phyloP scores from a whole-genome alignment of 2,888 invertebrate species.

The Idaea dimidiata region DNA sequence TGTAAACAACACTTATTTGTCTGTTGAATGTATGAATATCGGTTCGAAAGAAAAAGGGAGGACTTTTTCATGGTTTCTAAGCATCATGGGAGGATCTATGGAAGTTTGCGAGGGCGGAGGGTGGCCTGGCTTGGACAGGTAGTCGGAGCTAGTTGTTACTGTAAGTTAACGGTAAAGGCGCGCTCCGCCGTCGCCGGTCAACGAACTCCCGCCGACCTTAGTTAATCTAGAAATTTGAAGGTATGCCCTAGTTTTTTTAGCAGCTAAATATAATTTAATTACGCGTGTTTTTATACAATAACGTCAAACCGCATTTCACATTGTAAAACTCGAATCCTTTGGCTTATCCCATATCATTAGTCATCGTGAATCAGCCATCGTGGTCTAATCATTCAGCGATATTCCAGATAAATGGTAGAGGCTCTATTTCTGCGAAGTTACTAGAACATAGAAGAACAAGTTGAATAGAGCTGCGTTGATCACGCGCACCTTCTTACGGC shows the following conservation, averaged over 20 bases:
- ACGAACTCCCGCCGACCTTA: conserved; percentile 67
- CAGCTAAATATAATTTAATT: not conserved
- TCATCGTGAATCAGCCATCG: not conserved
- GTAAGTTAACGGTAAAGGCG: conserved; percentile 63
- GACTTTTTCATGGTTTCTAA: not conserved
- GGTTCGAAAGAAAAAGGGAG: not conserved
- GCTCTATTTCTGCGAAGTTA: not conserved
- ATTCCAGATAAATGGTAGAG: not conserved
- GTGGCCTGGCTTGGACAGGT: conserved; percentile 42
- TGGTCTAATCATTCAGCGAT: not conserved
- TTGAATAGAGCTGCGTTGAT: not conserved
- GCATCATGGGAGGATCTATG: not conserved
- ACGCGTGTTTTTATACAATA: not conserved
- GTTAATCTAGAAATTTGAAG: conserved; percentile 69
- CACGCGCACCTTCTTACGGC: conserved; percentile 28
- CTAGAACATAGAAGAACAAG: not conserved
- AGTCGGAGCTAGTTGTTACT: conserved; percentile 30
- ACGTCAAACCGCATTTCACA: too few relatives aligned
- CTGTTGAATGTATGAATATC: not conserved
- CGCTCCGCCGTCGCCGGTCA: conserved; percentile 60
- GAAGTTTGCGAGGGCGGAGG: conserved; percentile 36
- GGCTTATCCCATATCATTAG: too few relatives aligned
- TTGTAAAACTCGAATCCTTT: too few relatives aligned
- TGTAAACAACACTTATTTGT: not conserved
- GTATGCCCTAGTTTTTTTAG: conserved; percentile 58